A percentile compares a stretch with the other conserved stretches of the same genome.
These are phyloP conservation scores for Merluccius polli DNA, from an alignment of 2,797 vertebrate genomes.

Conservation along the genomic window DNA sequence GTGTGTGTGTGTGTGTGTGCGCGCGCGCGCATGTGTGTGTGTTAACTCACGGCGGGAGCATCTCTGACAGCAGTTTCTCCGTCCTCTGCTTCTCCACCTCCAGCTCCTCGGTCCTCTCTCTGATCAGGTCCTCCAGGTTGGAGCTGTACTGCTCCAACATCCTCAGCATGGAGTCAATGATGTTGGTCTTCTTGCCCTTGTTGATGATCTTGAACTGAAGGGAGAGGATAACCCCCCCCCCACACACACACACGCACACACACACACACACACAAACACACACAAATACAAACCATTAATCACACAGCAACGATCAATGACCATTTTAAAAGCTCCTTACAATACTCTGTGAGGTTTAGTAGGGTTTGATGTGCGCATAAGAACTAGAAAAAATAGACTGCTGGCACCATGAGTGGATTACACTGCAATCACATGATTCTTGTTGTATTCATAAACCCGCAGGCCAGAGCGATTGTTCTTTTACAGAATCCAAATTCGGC, in stretches of 20 bases:
- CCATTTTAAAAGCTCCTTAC: not conserved
- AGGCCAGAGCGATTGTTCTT: not conserved
- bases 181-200: slow-evolving; percentile 84
- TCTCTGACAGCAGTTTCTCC: slow-evolving; percentile 78
- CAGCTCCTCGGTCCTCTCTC: slow-evolving; percentile 79
- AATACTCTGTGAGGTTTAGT: not conserved
- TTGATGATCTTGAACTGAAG: slow-evolving; percentile 80
- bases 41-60: slow-evolving; percentile 79
- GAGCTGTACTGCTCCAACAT: slow-evolving; percentile 84
- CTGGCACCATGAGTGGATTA: not conserved
- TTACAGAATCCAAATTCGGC: not conserved
- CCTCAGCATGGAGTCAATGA: slow-evolving; percentile 82
- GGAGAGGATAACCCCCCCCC: not conserved
- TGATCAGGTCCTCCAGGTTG: slow-evolving; percentile 80
- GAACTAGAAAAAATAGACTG: not conserved
- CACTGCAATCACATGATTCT: not conserved
- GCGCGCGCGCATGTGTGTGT: not conserved
- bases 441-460: not conserved
- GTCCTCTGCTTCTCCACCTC: slow-evolving; percentile 82
- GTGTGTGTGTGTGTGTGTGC: not conserved
- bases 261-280: not conserved
- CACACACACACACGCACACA: too few relatives aligned
- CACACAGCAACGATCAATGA: not conserved
- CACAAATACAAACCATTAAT: not conserved
- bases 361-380: not conserved